Conservation (phyloP, 2,797 vertebrate species). For the Platalea minor region DNA sequence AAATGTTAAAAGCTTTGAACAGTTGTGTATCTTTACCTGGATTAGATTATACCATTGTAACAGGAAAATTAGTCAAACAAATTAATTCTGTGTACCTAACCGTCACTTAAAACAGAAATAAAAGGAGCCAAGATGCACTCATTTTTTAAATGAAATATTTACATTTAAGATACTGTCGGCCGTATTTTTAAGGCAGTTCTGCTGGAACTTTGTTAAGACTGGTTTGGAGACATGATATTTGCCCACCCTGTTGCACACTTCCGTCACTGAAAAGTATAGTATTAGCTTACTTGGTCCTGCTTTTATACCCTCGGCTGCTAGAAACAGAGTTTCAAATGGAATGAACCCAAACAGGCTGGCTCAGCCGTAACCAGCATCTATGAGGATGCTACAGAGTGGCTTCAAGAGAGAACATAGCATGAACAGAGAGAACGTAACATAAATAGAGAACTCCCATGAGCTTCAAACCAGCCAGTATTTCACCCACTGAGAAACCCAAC, state of each 20-base stretch:
- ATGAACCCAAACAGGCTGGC: background rate
- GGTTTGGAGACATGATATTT: background rate
- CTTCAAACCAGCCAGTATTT: background rate
- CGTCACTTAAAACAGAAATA: background rate
- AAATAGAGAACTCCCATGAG: background rate
- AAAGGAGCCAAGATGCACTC: background rate
- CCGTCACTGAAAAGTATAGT: background rate
- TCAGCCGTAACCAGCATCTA: accelerated
- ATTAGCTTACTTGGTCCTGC: background rate
- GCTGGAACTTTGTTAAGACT: background rate
- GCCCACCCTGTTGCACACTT: background rate
- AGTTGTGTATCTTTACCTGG: constrained; percentile 63
- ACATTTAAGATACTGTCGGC: background rate
- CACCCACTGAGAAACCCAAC: background rate
- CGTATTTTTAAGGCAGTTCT: background rate
- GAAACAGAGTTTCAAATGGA: background rate
- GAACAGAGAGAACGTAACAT: no score
- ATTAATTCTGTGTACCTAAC: background rate
- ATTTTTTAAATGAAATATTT: background rate
- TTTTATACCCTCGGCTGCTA: background rate
- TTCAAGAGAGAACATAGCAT: background rate
- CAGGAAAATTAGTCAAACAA: constrained; percentile 50
- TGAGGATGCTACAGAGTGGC: background rate
- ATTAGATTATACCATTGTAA: constrained; percentile 56
- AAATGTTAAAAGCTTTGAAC: constrained; percentile 61